Evolutionary conservation across 2,113 vertebrate species (phyloP).

Genomic region (Strix uralensis): DNA sequence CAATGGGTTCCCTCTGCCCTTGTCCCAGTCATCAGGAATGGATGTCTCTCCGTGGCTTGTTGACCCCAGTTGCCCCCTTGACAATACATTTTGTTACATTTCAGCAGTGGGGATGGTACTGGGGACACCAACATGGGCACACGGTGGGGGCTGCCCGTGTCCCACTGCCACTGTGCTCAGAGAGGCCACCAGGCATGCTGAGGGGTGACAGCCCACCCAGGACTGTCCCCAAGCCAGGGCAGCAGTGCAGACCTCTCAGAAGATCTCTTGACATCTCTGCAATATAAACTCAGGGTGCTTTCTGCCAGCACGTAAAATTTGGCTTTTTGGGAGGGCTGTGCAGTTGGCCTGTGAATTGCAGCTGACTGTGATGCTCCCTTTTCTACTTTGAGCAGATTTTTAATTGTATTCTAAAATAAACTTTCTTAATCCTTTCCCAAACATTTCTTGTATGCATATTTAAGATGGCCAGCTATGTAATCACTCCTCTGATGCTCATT

Average conservation of each 20-base stretch:
- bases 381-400: neutral
- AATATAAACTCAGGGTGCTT: neutral
- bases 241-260: neutral
- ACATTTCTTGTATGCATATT: neutral
- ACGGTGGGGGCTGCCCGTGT: neutral
- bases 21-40: neutral
- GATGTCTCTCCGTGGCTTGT: neutral
- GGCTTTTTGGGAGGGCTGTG: neutral
- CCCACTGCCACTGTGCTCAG: neutral
- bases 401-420: neutral
- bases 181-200: neutral
- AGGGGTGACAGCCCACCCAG: neutral
- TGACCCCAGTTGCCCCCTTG: rapidly evolving
- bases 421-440: neutral
- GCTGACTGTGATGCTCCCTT: rapidly evolving
- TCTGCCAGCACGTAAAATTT: neutral
- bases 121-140: rapidly evolving
- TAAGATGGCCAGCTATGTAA: neutral
- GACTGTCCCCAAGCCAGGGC: neutral
- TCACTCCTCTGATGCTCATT: neutral
- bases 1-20: neutral
- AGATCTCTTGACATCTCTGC: neutral
- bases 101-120: neutral
- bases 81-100: neutral
- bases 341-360: neutral